Conservation (phyloP, 2,113 vertebrate genomes). For the Crotophaga sulcirostris region DNA sequence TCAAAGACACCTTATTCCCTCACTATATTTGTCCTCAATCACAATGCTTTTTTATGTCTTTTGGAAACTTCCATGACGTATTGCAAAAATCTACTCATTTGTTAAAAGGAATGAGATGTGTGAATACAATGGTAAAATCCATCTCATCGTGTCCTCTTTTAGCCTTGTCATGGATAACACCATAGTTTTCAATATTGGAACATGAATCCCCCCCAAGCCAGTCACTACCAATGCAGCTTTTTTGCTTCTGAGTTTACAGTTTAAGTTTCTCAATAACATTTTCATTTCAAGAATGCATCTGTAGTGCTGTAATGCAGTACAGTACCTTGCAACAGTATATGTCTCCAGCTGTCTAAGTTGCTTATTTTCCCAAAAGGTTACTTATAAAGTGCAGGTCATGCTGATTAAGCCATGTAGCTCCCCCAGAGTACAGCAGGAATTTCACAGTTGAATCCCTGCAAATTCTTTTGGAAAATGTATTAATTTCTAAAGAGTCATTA, state of each 20-base stretch:
- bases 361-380: background rate
- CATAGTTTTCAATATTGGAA: background rate
- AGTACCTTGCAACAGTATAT: background rate
- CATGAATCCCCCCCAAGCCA: background rate
- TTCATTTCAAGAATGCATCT: background rate
- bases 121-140: background rate
- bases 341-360: background rate
- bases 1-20: background rate
- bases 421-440: background rate
- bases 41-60: background rate
- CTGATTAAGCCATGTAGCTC: constrained; percentile 7
- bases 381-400: background rate
- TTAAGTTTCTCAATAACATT: background rate
- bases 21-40: background rate
- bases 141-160: accelerated
- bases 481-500: constrained; percentile 41
- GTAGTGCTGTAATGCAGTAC: background rate
- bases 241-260: background rate
- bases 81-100: background rate
- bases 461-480: background rate
- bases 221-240: background rate
- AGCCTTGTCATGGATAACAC: background rate
- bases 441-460: background rate
- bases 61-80: background rate
- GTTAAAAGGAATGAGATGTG: background rate